Evolutionary conservation across 2,888 invertebrate genomes (phyloP), one percentile per base, ranked within the genome.

Genomic region (Platycheirus albimanus): DNA sequence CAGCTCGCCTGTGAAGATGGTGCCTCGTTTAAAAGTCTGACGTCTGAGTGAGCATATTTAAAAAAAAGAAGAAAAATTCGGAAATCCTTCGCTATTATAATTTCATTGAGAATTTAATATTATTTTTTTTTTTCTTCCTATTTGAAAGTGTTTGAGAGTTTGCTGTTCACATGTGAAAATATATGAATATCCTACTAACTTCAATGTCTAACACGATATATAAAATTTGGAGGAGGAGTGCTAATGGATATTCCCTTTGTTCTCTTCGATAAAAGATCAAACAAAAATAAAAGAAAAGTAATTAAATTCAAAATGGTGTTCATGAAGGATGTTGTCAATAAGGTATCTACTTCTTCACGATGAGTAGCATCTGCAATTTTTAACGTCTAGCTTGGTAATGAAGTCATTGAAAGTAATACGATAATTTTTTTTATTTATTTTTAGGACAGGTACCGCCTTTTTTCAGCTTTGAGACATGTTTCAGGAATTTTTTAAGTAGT

Each of bases 191-290:
- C n/a, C n/a, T n/a, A n/a, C n/a, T n/a, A n/a, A n/a, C n/a, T n/a
- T n/a, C n/a, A n/a, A n/a, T n/a, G n/a, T n/a, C n/a, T n/a, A 24
- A 24, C 3, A 24, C 24, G 24, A 24, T 3, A 24, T 6, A n/a
- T n/a, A n/a, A n/a, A 6, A 24, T 6, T 4, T 6, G 8, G 7
- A n/a, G 3, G 2, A 1, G 51, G n/a, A 19, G n/a, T 33, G 8
- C 54, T 54, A 54, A 54, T 54, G 54, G 54, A 38, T 38, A 54
- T 54, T 54, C 36, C 13, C 54, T 54, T 54, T 54, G 54, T 54
- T 36, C 33, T 19, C n/a, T 33, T 36, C 3, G 52, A 54, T 36
- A 36, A 54, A 38, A 54, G n/a, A 36, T 36, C 54, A 54, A 54
- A 36, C n/a, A n/a, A n/a, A n/a, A n/a, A n/a, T n/a, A n/a, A 20